These are phyloP conservation scores for Lasioglossum pauxillum DNA, from an alignment of 2,888 invertebrate genomes.

Conservation along the genomic window DNA sequence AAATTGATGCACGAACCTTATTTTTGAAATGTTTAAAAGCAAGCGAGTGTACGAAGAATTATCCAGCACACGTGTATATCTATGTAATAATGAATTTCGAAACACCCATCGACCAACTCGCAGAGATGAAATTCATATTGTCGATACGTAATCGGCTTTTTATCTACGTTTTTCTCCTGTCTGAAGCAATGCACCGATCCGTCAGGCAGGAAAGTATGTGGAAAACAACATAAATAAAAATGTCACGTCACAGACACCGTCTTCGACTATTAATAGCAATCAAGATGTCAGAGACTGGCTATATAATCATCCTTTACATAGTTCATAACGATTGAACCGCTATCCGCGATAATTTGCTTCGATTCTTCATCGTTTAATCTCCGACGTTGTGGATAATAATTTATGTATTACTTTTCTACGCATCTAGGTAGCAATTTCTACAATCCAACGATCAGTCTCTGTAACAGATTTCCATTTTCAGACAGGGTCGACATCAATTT, in stretches of 20 bases:
- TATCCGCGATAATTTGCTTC: background rate
- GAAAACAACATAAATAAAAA: constrained; percentile 19
- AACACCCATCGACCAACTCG: background rate
- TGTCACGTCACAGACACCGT: background rate
- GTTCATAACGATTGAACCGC: background rate
- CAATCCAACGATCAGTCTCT: background rate
- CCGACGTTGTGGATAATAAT: background rate
- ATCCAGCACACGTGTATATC: too few species aligned
- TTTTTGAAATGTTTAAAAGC: background rate
- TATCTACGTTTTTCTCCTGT: background rate
- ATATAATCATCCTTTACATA: background rate
- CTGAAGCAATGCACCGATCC: background rate
- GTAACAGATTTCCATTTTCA: background rate
- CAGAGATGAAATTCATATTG: background rate
- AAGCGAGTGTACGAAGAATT: background rate
- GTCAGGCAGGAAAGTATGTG: background rate
- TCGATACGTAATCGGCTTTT: constrained; percentile 3
- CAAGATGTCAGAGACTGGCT: background rate
- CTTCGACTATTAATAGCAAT: constrained; percentile 1
- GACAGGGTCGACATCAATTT: background rate
- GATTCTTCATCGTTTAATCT: background rate
- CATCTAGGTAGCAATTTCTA: background rate
- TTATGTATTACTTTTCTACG: background rate
- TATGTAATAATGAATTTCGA: background rate
- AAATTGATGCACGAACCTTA: too few species aligned